Base-by-base conservation (phyloP, 2,797 vertebrate genomes). In the Falco rusticolus region DNA sequence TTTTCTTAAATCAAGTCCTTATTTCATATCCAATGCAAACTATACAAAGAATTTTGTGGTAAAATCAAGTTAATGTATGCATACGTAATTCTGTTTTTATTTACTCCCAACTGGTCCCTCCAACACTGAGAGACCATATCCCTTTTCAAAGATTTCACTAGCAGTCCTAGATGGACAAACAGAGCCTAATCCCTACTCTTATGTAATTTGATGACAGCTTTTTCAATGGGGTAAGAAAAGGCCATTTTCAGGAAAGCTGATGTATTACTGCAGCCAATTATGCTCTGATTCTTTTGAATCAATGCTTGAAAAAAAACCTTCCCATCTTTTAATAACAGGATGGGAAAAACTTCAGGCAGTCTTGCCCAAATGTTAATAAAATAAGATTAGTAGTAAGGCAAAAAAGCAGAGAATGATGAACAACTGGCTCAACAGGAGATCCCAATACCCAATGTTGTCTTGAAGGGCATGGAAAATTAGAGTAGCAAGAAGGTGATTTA, bases 401-500 rank as follows among this genome's bases (percentile, higher is more conserved):
- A 71, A 95, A 77, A 80, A 93, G 39, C 63, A 86, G 37, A 28
- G 76, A 88, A 77, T 71, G 76, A 95, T 65, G 68, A 92, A 75
- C 75, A 87, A n/a, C 54, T 87, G 69, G 59, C 87, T 96, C 94
- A 93, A 83, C 33, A 71, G 90, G 90, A 78, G 61, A 89, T 75
- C 81, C 78, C 57, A 65, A 65, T 48, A 80, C 8, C 31, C 78
- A 95, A 3, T 77, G 72, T 68, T 59, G 64, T 31, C 71, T 61
- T 80, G 94, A 94, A 89, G 84, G 82, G 89, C 93, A 93, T 93
- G 86, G 86, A 92, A 94, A 96, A 89, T 94, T 84, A 87, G 64
- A 93, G 88, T 48, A 75, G 64, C 65, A 82, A 93, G 70, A 71
- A 87, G 63, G 66, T 88, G 87, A 93, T 93, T 96, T 94, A 92